Conservation (phyloP, 2,888 invertebrate species). For the Lamproptera curius region DNA sequence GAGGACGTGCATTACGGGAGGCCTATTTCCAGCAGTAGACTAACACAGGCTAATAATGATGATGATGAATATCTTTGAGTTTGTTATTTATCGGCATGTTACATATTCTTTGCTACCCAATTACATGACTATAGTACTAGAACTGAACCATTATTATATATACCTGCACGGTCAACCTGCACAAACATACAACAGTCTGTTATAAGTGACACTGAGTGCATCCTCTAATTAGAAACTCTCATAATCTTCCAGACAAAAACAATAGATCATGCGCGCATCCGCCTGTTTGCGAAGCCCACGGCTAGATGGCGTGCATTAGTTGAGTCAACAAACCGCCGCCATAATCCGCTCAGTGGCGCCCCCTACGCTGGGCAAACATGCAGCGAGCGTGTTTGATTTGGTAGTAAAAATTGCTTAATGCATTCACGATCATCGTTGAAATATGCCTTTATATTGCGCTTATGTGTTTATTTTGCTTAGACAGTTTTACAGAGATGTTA, state of each 20-base stretch:
- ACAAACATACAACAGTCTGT: not conserved
- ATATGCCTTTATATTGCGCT: too few relatives aligned
- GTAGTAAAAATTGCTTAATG: conserved; percentile 1
- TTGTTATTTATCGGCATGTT: too few relatives aligned
- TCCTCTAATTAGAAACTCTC: conserved; percentile 38
- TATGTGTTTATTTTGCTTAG: too few relatives aligned
- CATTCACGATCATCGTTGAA: not conserved
- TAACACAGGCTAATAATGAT: too few relatives aligned
- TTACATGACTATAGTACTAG: too few relatives aligned
- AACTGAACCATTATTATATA: too few relatives aligned
- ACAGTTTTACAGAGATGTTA: too few relatives aligned
- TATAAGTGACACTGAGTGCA: not conserved
- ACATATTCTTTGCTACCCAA: too few relatives aligned
- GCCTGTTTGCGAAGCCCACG: conserved; percentile 58
- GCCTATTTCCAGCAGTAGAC: too few relatives aligned
- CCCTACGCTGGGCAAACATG: conserved; percentile 31
- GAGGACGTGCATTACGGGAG: too few relatives aligned
- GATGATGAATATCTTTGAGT: too few relatives aligned
- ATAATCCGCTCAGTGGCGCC: conserved; percentile 45
- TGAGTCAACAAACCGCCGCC: conserved; percentile 51
- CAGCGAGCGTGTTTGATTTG: conserved; percentile 17
- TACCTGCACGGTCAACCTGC: not conserved
- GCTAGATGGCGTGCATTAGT: conserved; percentile 76
- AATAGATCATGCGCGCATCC: conserved; percentile 42
- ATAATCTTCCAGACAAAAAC: conserved; percentile 58